Evolutionary conservation across 1,140 invertebrate species (phyloP).

Genomic region (Leptinotarsa undecemlineata): DNA sequence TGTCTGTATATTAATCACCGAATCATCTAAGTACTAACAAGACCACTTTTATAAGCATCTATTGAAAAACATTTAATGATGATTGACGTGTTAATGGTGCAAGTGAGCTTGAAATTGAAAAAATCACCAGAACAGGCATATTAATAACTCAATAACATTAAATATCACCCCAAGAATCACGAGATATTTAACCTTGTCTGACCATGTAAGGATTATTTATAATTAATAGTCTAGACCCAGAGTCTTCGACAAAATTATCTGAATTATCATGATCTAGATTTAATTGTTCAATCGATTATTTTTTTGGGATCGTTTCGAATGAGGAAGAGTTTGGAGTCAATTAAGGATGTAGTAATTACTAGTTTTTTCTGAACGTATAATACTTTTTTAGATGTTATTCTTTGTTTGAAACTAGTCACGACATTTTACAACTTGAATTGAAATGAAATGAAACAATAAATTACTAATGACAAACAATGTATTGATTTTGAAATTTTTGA

Average conservation of each 20-base stretch:
- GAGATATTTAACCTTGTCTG: slow-evolving; percentile 23
- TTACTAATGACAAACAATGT: too few relatives aligned
- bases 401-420: too few relatives aligned
- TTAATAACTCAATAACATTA: slow-evolving; percentile 6
- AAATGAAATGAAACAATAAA: too few relatives aligned
- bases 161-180: slow-evolving; percentile 16
- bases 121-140: neutral
- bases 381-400: too few relatives aligned
- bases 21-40: neutral
- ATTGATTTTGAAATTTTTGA: too few relatives aligned
- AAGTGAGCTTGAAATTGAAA: neutral
- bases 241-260: slow-evolving; percentile 15
- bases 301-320: neutral
- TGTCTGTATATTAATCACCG: neutral
- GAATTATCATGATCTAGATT: slow-evolving; percentile 6
- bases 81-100: neutral
- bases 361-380: too few relatives aligned
- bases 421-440: too few relatives aligned
- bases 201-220: slow-evolving; percentile 15
- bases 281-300: neutral
- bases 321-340: neutral
- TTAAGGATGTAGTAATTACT: too few relatives aligned
- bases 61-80: slow-evolving; percentile 2
- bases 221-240: slow-evolving; percentile 20
- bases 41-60: neutral